Base-by-base conservation (phyloP, 2,888 invertebrate genomes). In the Tromatobia lineatoria region DNA sequence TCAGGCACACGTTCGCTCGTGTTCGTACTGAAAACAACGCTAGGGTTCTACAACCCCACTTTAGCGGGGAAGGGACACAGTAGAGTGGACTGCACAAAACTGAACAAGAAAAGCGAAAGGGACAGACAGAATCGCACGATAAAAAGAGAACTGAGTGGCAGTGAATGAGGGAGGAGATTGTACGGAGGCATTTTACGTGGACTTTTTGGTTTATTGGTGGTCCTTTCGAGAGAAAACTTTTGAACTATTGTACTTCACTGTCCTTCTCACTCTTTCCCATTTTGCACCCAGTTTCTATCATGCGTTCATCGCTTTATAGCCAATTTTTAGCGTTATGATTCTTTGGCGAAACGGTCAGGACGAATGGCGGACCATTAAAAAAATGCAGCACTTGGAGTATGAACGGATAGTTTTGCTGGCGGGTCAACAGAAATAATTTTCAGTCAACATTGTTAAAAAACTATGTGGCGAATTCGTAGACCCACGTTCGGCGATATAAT, bases 141-240 rank as follows among this genome's bases (percentile, higher is more conserved):
- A 61, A 61, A 61, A 18, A 34, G 11, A 61, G 34, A 38, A 61
- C 7, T 2, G 34, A 7, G 38, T n/a, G 61, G 15, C 8, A 23
- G 38, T 34, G 70, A 52, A 18, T n/a, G 18, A 52, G 54, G 82
- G 45, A 73, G 66, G 78, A 74, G 73, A 80, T 83, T 85, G 85
- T 78, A 80, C 78, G 80, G 15, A 38, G 70, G 11, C 18, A 54
- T 42, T 57, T 23, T 15, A 11, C 42, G 20, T 38, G 54, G 54
- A 54, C 42, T n/a, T 52, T 34, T 70, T 54, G 6, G 15, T 42
- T 57, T 71, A 20, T 15, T 18, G 20, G 38, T 23, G 18, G 3
- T 54, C 23, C 13, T 23, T 20, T 54, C 7, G 20, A 54, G 20
- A 20, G 52, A 23, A 20, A 54, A 54, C 20, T 54, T 54, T 54